Evolutionary conservation across 1,140 invertebrate species (phyloP).

Genomic region (Carcinoscorpius rotundicauda): DNA sequence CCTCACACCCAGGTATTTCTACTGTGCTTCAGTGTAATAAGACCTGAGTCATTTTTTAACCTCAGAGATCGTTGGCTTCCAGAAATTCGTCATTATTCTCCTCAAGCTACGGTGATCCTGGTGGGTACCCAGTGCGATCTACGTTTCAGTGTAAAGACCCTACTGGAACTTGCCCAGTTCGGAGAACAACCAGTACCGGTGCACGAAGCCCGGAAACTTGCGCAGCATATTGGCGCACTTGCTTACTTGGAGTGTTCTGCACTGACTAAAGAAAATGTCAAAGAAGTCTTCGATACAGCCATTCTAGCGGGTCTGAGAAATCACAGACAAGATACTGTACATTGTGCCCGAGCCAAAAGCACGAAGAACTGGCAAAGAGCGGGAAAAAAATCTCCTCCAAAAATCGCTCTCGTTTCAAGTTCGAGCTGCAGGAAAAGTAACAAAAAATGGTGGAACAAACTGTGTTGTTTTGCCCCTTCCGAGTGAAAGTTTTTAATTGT

Average conservation of each 20-base stretch:
- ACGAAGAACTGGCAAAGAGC: too few relatives aligned
- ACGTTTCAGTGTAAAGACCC: conserved; percentile 35
- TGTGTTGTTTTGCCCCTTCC: too few relatives aligned
- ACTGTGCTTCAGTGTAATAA: conserved; percentile 82
- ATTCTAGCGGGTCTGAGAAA: neutral
- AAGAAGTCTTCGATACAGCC: conserved; percentile 28
- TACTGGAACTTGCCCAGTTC: conserved; percentile 46
- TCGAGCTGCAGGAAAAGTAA: too few relatives aligned
- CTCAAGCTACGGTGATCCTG: conserved; percentile 62
- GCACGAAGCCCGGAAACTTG: conserved; percentile 57
- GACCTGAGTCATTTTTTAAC: conserved; percentile 74
- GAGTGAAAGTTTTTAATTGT: too few relatives aligned
- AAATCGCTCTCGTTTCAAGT: too few relatives aligned
- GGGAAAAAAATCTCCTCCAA: too few relatives aligned
- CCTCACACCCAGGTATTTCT: conserved; percentile 85
- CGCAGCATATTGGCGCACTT: conserved; percentile 57
- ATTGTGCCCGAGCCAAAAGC: too few relatives aligned
- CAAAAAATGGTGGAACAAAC: too few relatives aligned
- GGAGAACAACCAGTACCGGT: conserved; percentile 65
- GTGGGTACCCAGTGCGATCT: conserved; percentile 64
- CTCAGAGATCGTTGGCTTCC: conserved; percentile 71
- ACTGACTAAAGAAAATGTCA: conserved; percentile 73
- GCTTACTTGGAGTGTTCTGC: conserved; percentile 83
- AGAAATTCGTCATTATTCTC: conserved; percentile 56
- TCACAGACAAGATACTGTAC: neutral